These are phyloP conservation scores for Papilio xuthus DNA, from an alignment of 1,140 invertebrate genomes.

Conservation along the genomic window DNA sequence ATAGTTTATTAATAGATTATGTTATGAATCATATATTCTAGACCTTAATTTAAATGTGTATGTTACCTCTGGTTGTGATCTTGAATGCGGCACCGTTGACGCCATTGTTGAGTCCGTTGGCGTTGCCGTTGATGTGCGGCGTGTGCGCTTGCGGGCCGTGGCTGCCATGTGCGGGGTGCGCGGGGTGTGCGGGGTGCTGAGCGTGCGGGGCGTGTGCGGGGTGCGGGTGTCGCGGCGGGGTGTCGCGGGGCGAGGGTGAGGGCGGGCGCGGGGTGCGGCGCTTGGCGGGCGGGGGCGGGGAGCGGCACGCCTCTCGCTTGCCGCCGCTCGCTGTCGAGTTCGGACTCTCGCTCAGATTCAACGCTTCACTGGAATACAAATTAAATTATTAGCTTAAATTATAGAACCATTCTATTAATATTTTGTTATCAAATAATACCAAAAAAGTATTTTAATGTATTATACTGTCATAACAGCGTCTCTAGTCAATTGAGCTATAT, in stretches of 20 bases:
- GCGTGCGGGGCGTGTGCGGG: constrained; percentile 71
- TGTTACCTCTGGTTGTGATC: constrained; percentile 91
- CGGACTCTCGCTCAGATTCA: constrained; percentile 84
- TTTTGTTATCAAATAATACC: too few relatives aligned
- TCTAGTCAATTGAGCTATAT: too few relatives aligned
- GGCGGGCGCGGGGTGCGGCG: constrained; percentile 76
- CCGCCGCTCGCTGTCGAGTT: constrained; percentile 74
- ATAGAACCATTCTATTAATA: too few relatives aligned
- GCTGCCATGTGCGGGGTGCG: constrained; percentile 53
- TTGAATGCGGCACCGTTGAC: constrained; percentile 90
- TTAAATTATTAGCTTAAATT: background rate
- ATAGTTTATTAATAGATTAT: too few relatives aligned
- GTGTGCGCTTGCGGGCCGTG: constrained; percentile 50
- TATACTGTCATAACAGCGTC: too few relatives aligned
- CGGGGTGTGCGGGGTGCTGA: constrained; percentile 43
- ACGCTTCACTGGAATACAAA: constrained; percentile 79
- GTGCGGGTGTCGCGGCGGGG: constrained; percentile 55
- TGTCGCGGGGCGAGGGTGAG: constrained; percentile 52
- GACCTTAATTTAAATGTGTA: too few relatives aligned
- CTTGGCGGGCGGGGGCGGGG: constrained; percentile 84
- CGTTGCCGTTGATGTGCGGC: constrained; percentile 69
- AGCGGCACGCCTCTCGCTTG: constrained; percentile 84
- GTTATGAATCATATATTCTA: too few relatives aligned
- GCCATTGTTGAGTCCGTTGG: constrained; percentile 66
- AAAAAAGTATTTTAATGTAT: background rate